phyloP scores from a whole-genome alignment of 2,113 vertebrate species.

The Zosterops pallidus region DNA sequence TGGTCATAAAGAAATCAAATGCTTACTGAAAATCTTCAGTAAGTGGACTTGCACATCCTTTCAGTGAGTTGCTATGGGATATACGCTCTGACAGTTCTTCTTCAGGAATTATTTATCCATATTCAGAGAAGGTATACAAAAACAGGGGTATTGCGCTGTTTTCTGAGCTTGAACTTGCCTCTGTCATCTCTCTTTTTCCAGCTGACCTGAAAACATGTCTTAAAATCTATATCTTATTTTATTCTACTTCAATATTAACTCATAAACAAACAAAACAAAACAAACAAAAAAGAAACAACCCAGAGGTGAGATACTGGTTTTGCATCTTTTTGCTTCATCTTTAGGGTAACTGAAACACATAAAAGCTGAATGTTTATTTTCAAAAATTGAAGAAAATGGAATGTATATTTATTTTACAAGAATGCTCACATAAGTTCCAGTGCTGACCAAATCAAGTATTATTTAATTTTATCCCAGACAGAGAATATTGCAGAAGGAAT shows the following conservation, averaged over 20 bases:
- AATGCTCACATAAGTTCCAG: slow-evolving; percentile 19
- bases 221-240: background rate
- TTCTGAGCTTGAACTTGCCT: background rate
- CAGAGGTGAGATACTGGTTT: background rate
- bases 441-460: background rate
- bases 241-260: background rate
- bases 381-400: slow-evolving; percentile 2
- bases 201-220: background rate
- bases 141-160: background rate
- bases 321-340: background rate
- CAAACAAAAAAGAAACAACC: background rate
- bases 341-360: background rate
- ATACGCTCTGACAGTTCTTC: background rate
- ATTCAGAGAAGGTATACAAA: background rate
- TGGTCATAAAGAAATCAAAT: background rate
- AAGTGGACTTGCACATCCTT: background rate
- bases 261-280: background rate
- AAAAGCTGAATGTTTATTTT: background rate
- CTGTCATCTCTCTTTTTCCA: background rate
- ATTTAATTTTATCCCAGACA: background rate
- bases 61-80: background rate
- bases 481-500: background rate
- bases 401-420: slow-evolving; percentile 36
- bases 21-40: background rate
- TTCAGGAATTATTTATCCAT: background rate